Conservation (phyloP, 2,888 invertebrate genomes). For the Lithosia quadra region DNA sequence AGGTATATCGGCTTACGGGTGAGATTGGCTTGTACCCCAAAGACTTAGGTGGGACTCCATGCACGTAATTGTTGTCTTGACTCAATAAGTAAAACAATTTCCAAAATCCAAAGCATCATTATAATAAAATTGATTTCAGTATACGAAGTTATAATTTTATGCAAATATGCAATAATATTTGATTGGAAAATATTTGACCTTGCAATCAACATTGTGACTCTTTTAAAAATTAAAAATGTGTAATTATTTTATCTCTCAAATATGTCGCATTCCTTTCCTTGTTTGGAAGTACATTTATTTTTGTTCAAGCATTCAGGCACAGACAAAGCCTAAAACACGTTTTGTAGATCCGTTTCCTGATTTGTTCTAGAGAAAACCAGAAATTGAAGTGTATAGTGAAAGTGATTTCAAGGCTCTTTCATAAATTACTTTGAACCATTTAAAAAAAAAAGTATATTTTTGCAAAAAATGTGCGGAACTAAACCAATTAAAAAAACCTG, state of each 20-base stretch:
- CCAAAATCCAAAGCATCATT: not conserved
- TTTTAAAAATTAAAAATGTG: not conserved
- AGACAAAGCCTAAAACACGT: slow-evolving; percentile 19
- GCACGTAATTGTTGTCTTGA: too few species aligned
- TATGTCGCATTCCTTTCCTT: slow-evolving; percentile 9
- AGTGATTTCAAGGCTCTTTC: slow-evolving; percentile 30
- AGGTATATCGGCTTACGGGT: too few species aligned
- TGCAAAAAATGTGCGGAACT: not conserved
- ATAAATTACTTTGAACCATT: not conserved
- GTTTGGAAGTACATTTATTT: not conserved
- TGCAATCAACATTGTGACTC: not conserved
- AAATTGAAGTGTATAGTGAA: slow-evolving; percentile 17
- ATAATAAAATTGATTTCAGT: not conserved
- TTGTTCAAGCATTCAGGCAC: not conserved
- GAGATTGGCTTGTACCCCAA: too few species aligned
- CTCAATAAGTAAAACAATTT: not conserved
- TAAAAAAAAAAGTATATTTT: not conserved
- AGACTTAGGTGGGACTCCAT: too few species aligned
- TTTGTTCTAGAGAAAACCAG: slow-evolving; percentile 28
- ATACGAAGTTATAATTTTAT: not conserved
- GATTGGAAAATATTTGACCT: not conserved
- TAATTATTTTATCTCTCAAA: not conserved
- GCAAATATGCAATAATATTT: not conserved
- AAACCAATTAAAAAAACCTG: too few species aligned
- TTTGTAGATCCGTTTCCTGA: slow-evolving; percentile 15